Evolutionary conservation across 2,888 invertebrate species (phyloP).

Genomic region (Luperina nickerlii): DNA sequence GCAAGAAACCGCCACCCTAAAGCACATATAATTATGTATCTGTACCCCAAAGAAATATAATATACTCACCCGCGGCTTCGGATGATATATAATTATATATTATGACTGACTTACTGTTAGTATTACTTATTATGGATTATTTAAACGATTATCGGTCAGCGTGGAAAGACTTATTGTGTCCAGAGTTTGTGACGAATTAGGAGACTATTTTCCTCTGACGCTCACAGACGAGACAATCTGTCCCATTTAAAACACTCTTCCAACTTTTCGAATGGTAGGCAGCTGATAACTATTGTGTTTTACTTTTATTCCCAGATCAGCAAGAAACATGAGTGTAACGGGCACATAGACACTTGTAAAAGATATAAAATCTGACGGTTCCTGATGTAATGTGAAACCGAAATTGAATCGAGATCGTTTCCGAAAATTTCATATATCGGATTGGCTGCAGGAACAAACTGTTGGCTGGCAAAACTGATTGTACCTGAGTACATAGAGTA

Average conservation of each 20-base stretch:
- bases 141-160: slow-evolving; percentile 1
- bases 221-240: slow-evolving; percentile 18
- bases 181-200: slow-evolving; percentile 16
- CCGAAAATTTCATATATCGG: slow-evolving; percentile 18
- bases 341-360: slow-evolving; percentile 9
- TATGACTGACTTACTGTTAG: background rate
- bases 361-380: slow-evolving; percentile 24
- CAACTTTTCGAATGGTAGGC: slow-evolving; percentile 25
- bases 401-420: slow-evolving; percentile 29
- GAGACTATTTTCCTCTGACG: slow-evolving; percentile 8
- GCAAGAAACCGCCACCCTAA: background rate
- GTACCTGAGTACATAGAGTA: slow-evolving; percentile 28
- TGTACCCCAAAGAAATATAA: background rate
- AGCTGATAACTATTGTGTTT: slow-evolving; percentile 35
- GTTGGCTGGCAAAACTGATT: slow-evolving; percentile 34
- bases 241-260: slow-evolving; percentile 25
- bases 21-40: background rate
- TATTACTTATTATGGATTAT: background rate
- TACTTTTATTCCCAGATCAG: slow-evolving; percentile 34
- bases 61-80: background rate
- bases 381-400: slow-evolving; percentile 12
- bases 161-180: slow-evolving; percentile 9
- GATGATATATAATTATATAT: too few species aligned
- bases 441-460: slow-evolving; percentile 26
- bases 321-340: slow-evolving; percentile 18